Percentiles rank a stretch among this genome's conserved stretches.
phyloP scores from a whole-genome alignment of 53 echinoderm and acorn worm species.

The Holothuria scabra region DNA sequence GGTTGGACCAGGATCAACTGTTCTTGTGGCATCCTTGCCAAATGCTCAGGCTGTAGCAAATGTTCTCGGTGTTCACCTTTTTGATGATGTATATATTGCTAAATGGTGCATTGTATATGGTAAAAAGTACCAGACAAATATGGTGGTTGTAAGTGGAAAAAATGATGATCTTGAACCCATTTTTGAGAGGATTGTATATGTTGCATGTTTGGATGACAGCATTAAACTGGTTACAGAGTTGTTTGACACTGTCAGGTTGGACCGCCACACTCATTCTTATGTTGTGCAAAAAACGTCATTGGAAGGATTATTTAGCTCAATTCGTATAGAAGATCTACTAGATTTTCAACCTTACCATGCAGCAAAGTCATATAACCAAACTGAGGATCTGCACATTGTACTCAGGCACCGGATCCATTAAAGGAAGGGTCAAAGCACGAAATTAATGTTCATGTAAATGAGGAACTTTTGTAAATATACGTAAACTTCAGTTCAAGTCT shows the following conservation, averaged over 20 bases:
- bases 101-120: conserved; percentile 51
- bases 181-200: conserved; percentile 40
- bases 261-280: conserved; percentile 40
- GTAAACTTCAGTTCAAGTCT: too few species aligned
- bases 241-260: conserved; percentile 12
- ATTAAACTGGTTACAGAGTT: conserved; percentile 21
- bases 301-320: background rate
- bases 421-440: too few species aligned
- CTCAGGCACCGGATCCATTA: too few species aligned
- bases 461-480: too few species aligned
- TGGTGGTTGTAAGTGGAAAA: conserved; percentile 52
- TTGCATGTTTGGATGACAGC: conserved; percentile 23
- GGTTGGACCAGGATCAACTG: conserved; percentile 51
- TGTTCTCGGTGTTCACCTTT: conserved; percentile 21
- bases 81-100: conserved; percentile 66
- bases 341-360: conserved; percentile 60
- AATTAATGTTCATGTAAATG: too few species aligned
- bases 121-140: conserved; percentile 35
- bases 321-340: conserved; percentile 45
- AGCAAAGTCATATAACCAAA: conserved; percentile 44
- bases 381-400: too few species aligned
- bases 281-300: background rate
- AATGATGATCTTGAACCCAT: conserved; percentile 50
- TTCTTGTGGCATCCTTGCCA: conserved; percentile 34
- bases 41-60: conserved; percentile 1